Evolutionary conservation across 2,888 invertebrate species (phyloP).

Genomic region (Antheraea assamensis): DNA sequence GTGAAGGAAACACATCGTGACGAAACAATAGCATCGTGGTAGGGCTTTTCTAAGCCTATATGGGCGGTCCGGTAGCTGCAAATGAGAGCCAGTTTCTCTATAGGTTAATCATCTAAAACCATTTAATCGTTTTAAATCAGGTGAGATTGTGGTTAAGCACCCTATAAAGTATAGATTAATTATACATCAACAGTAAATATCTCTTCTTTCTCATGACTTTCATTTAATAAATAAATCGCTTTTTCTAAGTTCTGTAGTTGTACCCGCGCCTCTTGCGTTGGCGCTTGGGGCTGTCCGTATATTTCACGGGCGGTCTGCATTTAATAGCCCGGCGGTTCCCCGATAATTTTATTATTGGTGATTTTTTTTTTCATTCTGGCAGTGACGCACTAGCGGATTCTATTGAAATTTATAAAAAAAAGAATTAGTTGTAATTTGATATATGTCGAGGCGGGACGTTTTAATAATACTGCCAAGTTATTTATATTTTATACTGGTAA

Average conservation of each 20-base stretch:
- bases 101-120: no score
- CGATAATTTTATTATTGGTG: slow-evolving; percentile 80
- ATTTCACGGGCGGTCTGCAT: slow-evolving; percentile 78
- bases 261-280: slow-evolving; percentile 35
- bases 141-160: no score
- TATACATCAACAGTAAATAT: no score
- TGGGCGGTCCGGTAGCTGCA: no score
- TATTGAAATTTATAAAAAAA: slow-evolving; percentile 48
- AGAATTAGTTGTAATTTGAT: slow-evolving; percentile 23
- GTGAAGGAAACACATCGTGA: no score
- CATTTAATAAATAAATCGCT: slow-evolving; percentile 28
- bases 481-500: background rate
- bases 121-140: no score
- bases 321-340: slow-evolving; percentile 75
- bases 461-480: slow-evolving; percentile 3
- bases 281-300: slow-evolving; percentile 59
- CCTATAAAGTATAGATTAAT: no score
- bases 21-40: no score
- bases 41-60: no score
- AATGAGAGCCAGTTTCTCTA: no score
- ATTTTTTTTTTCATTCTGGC: slow-evolving; percentile 60
- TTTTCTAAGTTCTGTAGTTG: slow-evolving; percentile 31
- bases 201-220: background rate
- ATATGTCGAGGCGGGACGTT: slow-evolving; percentile 15
- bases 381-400: slow-evolving; percentile 60